A percentile compares a stretch with the other conserved stretches of the same genome.
These are phyloP conservation scores for Hermaeophaga mercurialis DNA, from an alignment of 2,888 invertebrate genomes.

Conservation along the genomic window DNA sequence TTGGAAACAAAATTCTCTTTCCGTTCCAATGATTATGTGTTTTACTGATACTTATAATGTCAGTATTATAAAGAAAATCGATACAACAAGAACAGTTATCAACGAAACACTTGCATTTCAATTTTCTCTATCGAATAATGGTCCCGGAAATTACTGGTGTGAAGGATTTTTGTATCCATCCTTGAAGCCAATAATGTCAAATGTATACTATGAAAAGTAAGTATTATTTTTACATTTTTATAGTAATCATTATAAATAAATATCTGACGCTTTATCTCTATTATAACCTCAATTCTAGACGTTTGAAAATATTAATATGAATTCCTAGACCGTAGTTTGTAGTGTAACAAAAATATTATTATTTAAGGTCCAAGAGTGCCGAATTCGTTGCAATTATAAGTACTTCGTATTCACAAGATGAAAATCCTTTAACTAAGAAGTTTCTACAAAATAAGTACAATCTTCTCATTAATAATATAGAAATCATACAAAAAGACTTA, in stretches of 20 bases:
- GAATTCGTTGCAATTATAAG: conserved; percentile 42
- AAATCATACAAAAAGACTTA: not conserved
- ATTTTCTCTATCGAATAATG: conserved; percentile 30
- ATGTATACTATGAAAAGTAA: conserved; percentile 33
- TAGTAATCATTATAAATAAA: no score
- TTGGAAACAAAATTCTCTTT: conserved; percentile 22
- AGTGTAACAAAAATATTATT: no score
- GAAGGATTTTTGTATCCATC: conserved; percentile 44
- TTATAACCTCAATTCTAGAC: no score
- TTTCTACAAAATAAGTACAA: conserved; percentile 33
- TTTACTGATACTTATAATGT: conserved; percentile 41
- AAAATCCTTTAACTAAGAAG: conserved; percentile 35
- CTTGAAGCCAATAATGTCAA: conserved; percentile 31
- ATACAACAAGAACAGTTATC: conserved; percentile 3
- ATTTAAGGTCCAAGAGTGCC: conserved; percentile 29
- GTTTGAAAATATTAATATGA: no score
- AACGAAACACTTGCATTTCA: conserved; percentile 17
- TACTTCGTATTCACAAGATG: conserved; percentile 25
- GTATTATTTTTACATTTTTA: no score
- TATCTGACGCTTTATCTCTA: no score
- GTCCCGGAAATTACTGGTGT: conserved; percentile 48
- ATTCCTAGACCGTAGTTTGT: no score
- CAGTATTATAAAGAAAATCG: conserved; percentile 27
- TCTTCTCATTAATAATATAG: conserved; percentile 16
- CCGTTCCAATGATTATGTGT: conserved; percentile 38